Percentiles rank a stretch among this genome's conserved stretches.
These are phyloP conservation scores for Eupsittula cactorum DNA, from an alignment of 2,113 vertebrate species.

Conservation along the genomic window DNA sequence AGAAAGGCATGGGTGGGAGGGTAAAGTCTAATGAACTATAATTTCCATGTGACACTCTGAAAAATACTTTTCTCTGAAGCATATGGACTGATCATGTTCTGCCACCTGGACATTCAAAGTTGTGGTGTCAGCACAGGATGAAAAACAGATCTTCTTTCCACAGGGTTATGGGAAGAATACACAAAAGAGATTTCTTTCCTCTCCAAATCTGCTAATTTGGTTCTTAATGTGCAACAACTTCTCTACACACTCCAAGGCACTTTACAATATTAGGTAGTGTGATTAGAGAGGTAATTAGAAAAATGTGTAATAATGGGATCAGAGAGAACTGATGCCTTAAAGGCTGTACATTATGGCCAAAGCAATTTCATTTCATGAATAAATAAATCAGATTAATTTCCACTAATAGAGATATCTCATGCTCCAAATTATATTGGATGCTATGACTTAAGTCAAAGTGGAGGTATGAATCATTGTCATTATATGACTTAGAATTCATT, in stretches of 20 bases:
- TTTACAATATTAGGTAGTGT: constrained; percentile 42
- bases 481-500: neutral
- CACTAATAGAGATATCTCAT: neutral
- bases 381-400: constrained; percentile 32
- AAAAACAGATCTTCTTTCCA: neutral
- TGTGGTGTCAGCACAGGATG: neutral
- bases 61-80: neutral
- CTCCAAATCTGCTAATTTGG: constrained; percentile 15
- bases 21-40: neutral
- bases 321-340: constrained; percentile 11
- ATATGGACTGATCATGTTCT: neutral
- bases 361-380: neutral
- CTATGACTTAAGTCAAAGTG: neutral
- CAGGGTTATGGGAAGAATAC: neutral
- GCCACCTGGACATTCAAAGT: neutral
- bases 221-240: constrained; percentile 37
- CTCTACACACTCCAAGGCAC: constrained; percentile 19
- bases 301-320: neutral
- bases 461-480: neutral
- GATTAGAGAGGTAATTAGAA: constrained; percentile 53
- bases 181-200: neutral
- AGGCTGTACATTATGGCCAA: neutral
- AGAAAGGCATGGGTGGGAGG: neutral
- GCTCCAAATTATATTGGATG: neutral
- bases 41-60: neutral